Evolutionary conservation across 2,888 invertebrate species (phyloP).

Genomic region (Pollenia griseotomentosa): DNA sequence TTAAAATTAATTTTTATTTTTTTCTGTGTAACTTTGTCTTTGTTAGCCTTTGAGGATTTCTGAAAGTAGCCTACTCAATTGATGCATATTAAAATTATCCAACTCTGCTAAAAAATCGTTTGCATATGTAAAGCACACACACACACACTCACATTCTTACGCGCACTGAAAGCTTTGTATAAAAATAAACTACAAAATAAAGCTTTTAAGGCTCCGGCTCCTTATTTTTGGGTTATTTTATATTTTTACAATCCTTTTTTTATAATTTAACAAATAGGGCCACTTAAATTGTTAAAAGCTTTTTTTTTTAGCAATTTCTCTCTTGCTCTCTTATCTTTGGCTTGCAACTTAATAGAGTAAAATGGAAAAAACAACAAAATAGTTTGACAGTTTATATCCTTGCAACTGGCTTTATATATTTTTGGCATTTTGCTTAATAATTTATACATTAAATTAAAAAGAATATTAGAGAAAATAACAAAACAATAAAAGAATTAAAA

Average conservation of each 20-base stretch:
- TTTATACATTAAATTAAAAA: constrained; percentile 46
- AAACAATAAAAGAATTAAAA: background rate
- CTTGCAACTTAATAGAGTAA: constrained; percentile 4
- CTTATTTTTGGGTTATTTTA: constrained; percentile 22
- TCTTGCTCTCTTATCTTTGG: background rate
- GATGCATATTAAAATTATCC: background rate
- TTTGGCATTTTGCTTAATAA: constrained; percentile 69
- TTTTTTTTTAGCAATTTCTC: background rate
- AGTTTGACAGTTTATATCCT: constrained; percentile 76
- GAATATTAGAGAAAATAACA: background rate
- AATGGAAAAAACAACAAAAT: constrained; percentile 56
- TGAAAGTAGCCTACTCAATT: too few relatives aligned
- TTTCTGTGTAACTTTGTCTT: too few relatives aligned
- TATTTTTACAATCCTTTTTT: background rate
- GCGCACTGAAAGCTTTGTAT: constrained; percentile 4
- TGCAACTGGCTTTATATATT: constrained; percentile 75
- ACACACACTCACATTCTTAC: too few relatives aligned
- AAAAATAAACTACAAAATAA: background rate
- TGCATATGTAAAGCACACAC: background rate
- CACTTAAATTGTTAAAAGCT: constrained; percentile 32
- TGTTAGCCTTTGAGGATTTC: too few relatives aligned
- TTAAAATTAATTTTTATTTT: too few relatives aligned
- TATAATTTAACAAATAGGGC: background rate
- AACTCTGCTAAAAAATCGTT: constrained; percentile 4
- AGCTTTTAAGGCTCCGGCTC: constrained; percentile 34